Evolutionary conservation across 2,888 invertebrate species (phyloP).

Genomic region (Diachrysia chrysitis): DNA sequence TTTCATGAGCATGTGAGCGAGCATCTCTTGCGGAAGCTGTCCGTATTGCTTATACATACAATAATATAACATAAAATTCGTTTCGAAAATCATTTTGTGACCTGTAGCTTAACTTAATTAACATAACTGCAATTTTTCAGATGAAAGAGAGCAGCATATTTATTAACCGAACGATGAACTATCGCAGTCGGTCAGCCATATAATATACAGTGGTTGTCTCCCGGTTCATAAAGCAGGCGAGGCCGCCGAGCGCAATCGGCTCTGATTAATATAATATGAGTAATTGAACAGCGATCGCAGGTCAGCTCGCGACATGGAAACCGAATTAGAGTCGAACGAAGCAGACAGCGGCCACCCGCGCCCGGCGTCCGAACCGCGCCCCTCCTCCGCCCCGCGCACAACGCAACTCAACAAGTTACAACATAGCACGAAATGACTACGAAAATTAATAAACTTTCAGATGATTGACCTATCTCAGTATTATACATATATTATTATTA

Average conservation of each 20-base stretch:
- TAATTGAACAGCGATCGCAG: slow-evolving; percentile 34
- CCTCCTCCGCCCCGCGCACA: neutral
- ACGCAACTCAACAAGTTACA: too few species aligned
- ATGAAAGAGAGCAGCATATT: neutral
- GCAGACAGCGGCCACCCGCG: neutral
- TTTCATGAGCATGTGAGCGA: too few species aligned
- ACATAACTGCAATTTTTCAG: neutral
- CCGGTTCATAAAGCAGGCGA: neutral
- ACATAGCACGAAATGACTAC: too few species aligned
- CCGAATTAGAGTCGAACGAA: slow-evolving; percentile 28
- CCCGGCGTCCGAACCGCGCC: neutral
- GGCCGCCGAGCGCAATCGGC: neutral
- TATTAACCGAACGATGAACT: neutral
- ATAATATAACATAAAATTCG: too few species aligned
- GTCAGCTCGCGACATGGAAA: slow-evolving; percentile 34
- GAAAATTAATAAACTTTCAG: neutral
- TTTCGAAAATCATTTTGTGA: neutral
- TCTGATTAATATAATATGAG: slow-evolving; percentile 32
- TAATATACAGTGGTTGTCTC: slow-evolving; percentile 14
- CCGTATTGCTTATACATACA: too few species aligned
- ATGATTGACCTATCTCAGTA: neutral
- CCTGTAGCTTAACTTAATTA: too few species aligned
- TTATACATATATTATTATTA: too few species aligned
- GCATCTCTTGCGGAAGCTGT: too few species aligned
- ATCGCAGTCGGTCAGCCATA: slow-evolving; percentile 12